A percentile compares a stretch with the other conserved stretches of the same genome.
phyloP scores from a whole-genome alignment of 92 coral and sea anemone species.

The Umimayanthus chanpuru region DNA sequence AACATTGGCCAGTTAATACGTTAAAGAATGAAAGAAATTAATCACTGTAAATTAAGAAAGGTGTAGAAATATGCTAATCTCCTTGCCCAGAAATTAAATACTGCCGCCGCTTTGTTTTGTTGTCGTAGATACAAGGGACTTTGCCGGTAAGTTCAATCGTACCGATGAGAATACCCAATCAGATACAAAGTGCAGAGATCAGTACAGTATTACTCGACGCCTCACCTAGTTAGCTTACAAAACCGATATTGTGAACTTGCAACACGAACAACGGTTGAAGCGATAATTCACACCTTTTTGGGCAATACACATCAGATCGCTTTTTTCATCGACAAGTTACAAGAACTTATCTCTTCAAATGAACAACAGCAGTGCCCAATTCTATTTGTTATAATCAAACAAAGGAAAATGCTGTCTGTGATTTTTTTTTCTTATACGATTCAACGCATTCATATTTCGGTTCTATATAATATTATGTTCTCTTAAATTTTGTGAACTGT shows the following conservation, averaged over 20 bases:
- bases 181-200: background rate
- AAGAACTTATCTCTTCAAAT: background rate
- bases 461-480: too few species aligned
- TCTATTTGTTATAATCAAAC: background rate
- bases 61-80: slow-evolving; percentile 9
- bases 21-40: background rate
- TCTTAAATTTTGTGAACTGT: background rate
- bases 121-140: slow-evolving; percentile 21
- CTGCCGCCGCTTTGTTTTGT: slow-evolving; percentile 12
- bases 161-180: background rate
- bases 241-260: background rate
- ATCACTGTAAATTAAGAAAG: slow-evolving; percentile 3
- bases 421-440: background rate
- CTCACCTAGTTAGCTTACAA: background rate
- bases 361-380: background rate
- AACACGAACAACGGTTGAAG: background rate
- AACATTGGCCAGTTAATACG: background rate
- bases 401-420: background rate
- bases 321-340: background rate
- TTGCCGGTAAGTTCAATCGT: slow-evolving; percentile 1
- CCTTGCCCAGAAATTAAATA: background rate
- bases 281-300: background rate
- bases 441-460: background rate
- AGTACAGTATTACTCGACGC: background rate
- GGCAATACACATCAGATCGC: background rate